phyloP scores from a whole-genome alignment of 2,888 invertebrate genomes.

The Brachypalpus laphriformis region DNA sequence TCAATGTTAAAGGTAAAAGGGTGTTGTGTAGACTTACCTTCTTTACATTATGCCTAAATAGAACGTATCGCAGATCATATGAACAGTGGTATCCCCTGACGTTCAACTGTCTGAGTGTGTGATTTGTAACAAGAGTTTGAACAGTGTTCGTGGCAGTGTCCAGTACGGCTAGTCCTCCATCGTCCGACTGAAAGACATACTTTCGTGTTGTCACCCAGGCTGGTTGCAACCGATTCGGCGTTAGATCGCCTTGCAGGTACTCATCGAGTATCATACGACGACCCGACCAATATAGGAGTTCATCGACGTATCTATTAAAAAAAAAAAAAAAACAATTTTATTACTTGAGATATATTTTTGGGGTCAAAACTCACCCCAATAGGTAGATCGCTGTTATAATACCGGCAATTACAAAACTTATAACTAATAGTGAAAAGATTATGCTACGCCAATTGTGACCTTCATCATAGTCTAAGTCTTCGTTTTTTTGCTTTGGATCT shows the following conservation, averaged over 20 bases:
- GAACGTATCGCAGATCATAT: slow-evolving; percentile 92
- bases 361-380: slow-evolving; percentile 86
- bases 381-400: slow-evolving; percentile 95
- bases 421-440: slow-evolving; percentile 93
- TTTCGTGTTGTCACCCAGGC: slow-evolving; percentile 92
- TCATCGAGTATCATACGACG: slow-evolving; percentile 93
- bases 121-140: slow-evolving; percentile 92
- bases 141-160: slow-evolving; percentile 91
- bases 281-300: slow-evolving; percentile 94
- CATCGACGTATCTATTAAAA: slow-evolving; percentile 90
- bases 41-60: slow-evolving; percentile 95
- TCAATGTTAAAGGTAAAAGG: slow-evolving; percentile 20
- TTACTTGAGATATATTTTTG: neutral
- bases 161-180: slow-evolving; percentile 91
- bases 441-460: slow-evolving; percentile 96
- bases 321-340: neutral
- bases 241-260: slow-evolving; percentile 90
- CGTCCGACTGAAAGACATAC: slow-evolving; percentile 93
- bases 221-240: slow-evolving; percentile 89
- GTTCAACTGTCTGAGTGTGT: slow-evolving; percentile 93
- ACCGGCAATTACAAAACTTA: slow-evolving; percentile 93
- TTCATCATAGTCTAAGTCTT: slow-evolving; percentile 90
- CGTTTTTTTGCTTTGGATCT: slow-evolving; percentile 93
- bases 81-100: slow-evolving; percentile 94
- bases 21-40: slow-evolving; percentile 86